Evolutionary conservation across 1,140 invertebrate genomes (phyloP), one percentile per base, ranked within the genome.

Genomic region (Hermatobates lingyangjiaoensis): DNA sequence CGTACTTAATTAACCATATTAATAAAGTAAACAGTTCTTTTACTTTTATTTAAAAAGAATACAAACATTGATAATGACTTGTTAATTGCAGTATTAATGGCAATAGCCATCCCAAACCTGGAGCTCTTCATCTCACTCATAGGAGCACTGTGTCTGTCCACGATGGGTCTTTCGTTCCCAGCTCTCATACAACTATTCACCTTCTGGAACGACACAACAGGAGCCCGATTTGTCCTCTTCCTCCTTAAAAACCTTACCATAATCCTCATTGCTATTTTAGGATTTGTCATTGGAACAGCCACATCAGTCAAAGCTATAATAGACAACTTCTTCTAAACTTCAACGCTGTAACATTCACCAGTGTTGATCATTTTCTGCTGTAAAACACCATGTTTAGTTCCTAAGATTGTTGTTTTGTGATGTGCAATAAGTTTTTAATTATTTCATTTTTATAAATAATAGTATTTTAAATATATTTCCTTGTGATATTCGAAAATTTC

Each of bases 101-200:
- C 87, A 2, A 74, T 80, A 4, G 72, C 76, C 1, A 76, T 92
- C 46, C 86, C 86, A 1, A 74, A 86, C 57, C 66, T 96, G 56
- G 85, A 84, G 20, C 69, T 86, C 0, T 79, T 91, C 61, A 92
- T 93, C 52, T 81, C 86, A 0, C 68, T 89, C 27, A 80, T 90
- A 48, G 88, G 88, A n/a, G 83, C 88, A 0, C 68, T 89, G n/a
- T 81, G 80, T 51, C 73, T 85, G 18, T 82, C 83, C 1, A 76
- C 82, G 12, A 72, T 90, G 42, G 83, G 85, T 0, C 70, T 91
- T 3, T 78, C 88, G 14, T 83, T 91, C 59, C 88, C 88, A 12
- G 82, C 83, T 1, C 62, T 87, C 24, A 80, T 92, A 59, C 83
- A 91, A 59, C 70, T 80, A 26, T 72, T 83, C 58, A 62, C 75